Evolutionary conservation across 1,140 invertebrate genomes (phyloP), one percentile per base, ranked within the genome.

Genomic region (Halyomorpha halys): DNA sequence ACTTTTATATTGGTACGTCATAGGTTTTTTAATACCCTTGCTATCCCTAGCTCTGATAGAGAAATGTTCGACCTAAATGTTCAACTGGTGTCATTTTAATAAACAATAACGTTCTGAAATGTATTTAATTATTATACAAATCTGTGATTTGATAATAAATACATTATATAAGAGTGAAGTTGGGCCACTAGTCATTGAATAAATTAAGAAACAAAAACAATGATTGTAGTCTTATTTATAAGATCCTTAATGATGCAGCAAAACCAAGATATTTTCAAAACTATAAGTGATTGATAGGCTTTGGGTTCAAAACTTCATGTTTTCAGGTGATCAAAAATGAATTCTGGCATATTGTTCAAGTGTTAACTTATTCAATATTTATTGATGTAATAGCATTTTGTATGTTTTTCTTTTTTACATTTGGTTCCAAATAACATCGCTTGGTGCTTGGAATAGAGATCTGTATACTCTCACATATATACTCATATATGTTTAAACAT

Each of bases 361-460:
- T 18, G 16, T 49, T 18, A n/a, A 18, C n/a, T 49, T 49, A 49
- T 49, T 49, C 47, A 18, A n/a, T 18, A 49, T 49, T 49, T 19
- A 21, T 49, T 18, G n/a, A 18, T 49, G n/a, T 49, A 19, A 18
- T 49, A 49, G 47, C 47, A 18, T 9, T 49, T 49, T 21, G n/a
- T 49, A 21, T 49, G 47, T 49, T 19, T 49, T 49, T 16, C 19
- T 56, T 56, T 21, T 56, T 23, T 11, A n/a, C 19, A 23, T 21
- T 19, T 49, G 19, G 11, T 49, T 49, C 19, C 19, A 49, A 19
- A 56, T 23, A 25, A 56, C 23, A 23, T 56, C 21, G 53, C 53
- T 56, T 56, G 18, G 23, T 56, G 53, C 53, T 56, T 56, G 53
- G 19, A 56, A 23, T 56, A 56, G 53, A 56, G 47, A 49, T 49